A percentile compares a stretch with the other conserved stretches of the same genome.
phyloP scores from a whole-genome alignment of 2,113 vertebrate genomes.

The Rhinopomastus cyanomelas region DNA sequence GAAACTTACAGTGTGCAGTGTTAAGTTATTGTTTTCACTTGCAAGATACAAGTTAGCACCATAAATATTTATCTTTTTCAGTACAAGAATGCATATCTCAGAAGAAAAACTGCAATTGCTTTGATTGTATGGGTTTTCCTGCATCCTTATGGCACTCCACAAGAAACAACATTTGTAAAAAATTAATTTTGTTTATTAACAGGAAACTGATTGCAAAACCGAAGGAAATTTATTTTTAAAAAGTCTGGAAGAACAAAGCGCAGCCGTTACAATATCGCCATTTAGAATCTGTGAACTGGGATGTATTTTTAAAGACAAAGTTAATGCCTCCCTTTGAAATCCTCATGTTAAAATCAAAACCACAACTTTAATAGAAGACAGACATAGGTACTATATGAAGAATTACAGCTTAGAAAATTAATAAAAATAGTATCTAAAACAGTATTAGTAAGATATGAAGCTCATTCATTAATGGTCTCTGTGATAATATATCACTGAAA shows the following conservation, averaged over 20 bases:
- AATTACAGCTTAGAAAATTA: constrained; percentile 85
- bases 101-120: constrained; percentile 47
- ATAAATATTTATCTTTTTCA: constrained; percentile 69
- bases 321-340: constrained; percentile 74
- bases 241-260: constrained; percentile 63
- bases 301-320: constrained; percentile 75
- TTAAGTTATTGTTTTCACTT: constrained; percentile 52
- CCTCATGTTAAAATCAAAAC: constrained; percentile 72
- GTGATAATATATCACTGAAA: constrained; percentile 92
- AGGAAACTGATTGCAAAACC: constrained; percentile 60
- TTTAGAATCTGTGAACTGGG: constrained; percentile 69
- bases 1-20: not conserved
- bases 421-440: constrained; percentile 90
- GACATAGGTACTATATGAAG: constrained; percentile 75
- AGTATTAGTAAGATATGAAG: constrained; percentile 88
- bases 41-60: constrained; percentile 59
- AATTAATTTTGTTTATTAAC: constrained; percentile 66
- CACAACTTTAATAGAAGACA: constrained; percentile 79
- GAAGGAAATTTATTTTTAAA: constrained; percentile 62
- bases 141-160: not conserved
- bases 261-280: constrained; percentile 62
- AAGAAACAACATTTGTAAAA: constrained; percentile 40
- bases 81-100: constrained; percentile 26
- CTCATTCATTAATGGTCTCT: constrained; percentile 89
- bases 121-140: constrained; percentile 49